phyloP scores from a whole-genome alignment of 2,113 vertebrate genomes.

The Lepus americanus region DNA sequence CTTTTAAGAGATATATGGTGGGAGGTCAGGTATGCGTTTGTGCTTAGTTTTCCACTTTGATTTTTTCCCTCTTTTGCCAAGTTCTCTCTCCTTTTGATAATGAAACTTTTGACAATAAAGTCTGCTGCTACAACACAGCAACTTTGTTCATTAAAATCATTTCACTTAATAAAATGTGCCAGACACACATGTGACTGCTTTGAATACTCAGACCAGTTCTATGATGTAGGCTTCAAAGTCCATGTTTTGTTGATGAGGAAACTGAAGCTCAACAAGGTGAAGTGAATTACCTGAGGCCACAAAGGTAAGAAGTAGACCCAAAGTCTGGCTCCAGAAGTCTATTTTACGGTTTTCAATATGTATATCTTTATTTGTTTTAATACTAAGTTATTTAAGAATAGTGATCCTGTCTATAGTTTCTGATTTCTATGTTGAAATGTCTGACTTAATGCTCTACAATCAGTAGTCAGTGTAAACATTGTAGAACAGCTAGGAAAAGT shows the following conservation, averaged over 20 bases:
- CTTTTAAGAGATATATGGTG: slow-evolving; percentile 17
- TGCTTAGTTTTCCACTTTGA: neutral
- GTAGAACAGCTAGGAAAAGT: slow-evolving; percentile 49
- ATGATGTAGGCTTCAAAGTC: slow-evolving; percentile 8
- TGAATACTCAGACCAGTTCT: slow-evolving; percentile 13
- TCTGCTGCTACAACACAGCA: neutral
- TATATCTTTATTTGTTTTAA: slow-evolving; percentile 48
- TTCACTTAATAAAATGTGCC: slow-evolving; percentile 12
- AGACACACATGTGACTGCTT: neutral
- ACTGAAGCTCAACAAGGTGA: neutral
- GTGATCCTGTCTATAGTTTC: neutral
- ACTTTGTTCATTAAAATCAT: slow-evolving; percentile 52
- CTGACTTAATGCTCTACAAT: slow-evolving; percentile 26
- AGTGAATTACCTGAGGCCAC: neutral
- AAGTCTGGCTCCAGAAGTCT: neutral
- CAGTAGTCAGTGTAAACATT: slow-evolving; percentile 51
- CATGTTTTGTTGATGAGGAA: neutral
- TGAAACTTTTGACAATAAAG: slow-evolving; percentile 21
- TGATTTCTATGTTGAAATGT: slow-evolving; percentile 37
- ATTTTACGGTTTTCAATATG: slow-evolving; percentile 42
- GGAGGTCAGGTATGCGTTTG: neutral
- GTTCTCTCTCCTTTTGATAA: slow-evolving; percentile 29
- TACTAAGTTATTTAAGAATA: neutral
- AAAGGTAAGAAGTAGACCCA: neutral
- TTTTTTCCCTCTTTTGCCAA: neutral